Conservation (phyloP, 2,888 invertebrate species). For the Zygogramma bicolorata region DNA sequence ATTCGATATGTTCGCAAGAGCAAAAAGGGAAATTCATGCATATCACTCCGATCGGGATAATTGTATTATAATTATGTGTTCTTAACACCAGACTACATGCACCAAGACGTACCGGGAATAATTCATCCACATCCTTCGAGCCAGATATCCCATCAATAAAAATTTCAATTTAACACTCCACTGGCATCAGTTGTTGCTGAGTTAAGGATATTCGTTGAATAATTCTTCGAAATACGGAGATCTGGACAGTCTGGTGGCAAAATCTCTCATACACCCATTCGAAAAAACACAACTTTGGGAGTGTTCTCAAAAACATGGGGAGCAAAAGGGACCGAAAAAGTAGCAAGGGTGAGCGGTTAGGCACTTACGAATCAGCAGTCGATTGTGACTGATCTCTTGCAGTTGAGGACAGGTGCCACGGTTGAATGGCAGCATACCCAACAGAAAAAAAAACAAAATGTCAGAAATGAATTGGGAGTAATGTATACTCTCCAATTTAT, state of each 20-base stretch:
- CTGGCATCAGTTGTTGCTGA: constrained; percentile 14
- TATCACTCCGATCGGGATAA: constrained; percentile 25
- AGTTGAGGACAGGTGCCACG: too few relatives aligned
- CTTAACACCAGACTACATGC: constrained; percentile 14
- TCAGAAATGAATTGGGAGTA: too few relatives aligned
- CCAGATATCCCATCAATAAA: constrained; percentile 41
- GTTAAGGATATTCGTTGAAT: too few relatives aligned
- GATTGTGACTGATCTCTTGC: too few relatives aligned
- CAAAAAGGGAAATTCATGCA: constrained; percentile 4
- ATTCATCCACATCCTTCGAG: constrained; percentile 34
- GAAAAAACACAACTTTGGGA: not conserved
- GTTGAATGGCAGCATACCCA: too few relatives aligned
- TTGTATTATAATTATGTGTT: constrained; percentile 29
- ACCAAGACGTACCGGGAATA: constrained; percentile 23
- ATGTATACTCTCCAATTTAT: too few relatives aligned
- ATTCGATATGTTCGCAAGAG: not conserved
- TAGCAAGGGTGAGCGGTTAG: too few relatives aligned
- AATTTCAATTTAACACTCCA: constrained; percentile 36
- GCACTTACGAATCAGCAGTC: too few relatives aligned
- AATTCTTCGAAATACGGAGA: not conserved
- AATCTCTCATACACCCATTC: not conserved
- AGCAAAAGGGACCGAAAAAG: too few relatives aligned
- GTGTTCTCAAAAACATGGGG: too few relatives aligned
- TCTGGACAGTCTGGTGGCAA: not conserved
- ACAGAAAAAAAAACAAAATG: too few relatives aligned